Conservation (phyloP, 2,888 invertebrate genomes). For the Hipparchia semele region DNA sequence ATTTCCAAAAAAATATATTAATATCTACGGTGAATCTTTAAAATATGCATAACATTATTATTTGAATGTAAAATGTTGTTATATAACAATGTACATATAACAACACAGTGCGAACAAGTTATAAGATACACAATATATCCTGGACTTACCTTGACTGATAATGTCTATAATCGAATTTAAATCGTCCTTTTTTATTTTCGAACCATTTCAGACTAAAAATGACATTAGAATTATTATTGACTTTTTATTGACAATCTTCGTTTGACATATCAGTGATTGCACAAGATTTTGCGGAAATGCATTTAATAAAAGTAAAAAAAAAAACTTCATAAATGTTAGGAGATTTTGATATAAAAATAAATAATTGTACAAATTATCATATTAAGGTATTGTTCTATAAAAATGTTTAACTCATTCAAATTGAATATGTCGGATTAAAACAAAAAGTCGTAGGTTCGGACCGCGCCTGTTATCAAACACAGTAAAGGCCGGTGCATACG, state of each 20-base stretch:
- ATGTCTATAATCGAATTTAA: not conserved
- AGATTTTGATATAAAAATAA: not conserved
- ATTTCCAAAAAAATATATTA: not conserved
- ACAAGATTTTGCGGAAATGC: slow-evolving; percentile 23
- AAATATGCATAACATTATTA: not conserved
- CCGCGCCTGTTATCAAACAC: no score
- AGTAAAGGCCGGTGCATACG: no score
- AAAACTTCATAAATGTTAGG: slow-evolving; percentile 5
- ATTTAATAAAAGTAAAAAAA: not conserved
- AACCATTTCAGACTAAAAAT: not conserved
- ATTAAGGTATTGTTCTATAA: slow-evolving; percentile 5
- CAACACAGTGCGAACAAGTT: no score
- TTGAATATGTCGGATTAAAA: not conserved
- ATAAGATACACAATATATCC: not conserved
- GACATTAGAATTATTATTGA: slow-evolving; percentile 2
- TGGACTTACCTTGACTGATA: not conserved
- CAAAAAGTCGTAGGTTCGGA: no score
- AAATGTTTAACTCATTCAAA: slow-evolving; percentile 17
- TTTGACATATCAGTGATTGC: slow-evolving; percentile 31
- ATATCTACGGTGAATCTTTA: not conserved
- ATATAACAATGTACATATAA: not conserved
- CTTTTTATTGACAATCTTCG: not conserved
- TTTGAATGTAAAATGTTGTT: not conserved
- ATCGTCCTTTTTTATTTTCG: not conserved
- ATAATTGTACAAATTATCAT: slow-evolving; percentile 14